Conservation (phyloP, 2,113 vertebrate genomes). For the Scophthalmus maximus region DNA sequence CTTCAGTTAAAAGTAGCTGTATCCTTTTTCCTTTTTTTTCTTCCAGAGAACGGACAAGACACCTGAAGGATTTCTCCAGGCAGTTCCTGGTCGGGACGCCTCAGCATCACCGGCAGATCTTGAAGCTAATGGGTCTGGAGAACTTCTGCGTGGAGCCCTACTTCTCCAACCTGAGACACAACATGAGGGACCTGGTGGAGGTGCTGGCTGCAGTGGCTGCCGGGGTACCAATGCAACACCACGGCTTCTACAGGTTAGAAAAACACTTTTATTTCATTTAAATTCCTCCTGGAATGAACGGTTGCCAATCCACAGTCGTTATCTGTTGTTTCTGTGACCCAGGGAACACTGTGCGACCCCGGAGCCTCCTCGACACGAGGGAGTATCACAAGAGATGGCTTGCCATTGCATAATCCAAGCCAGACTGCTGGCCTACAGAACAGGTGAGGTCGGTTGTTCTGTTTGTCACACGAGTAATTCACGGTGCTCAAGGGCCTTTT, state of each 20-base stretch:
- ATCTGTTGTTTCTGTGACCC: not conserved
- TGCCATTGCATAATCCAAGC: slow-evolving; percentile 94
- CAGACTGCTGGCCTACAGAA: slow-evolving; percentile 89
- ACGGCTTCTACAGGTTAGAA: slow-evolving; percentile 84
- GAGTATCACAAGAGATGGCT: slow-evolving; percentile 87
- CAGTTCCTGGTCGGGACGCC: slow-evolving; percentile 86
- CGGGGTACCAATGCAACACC: slow-evolving; percentile 84
- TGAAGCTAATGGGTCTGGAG: slow-evolving; percentile 89
- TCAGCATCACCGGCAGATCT: slow-evolving; percentile 84
- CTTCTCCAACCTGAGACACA: slow-evolving; percentile 90
- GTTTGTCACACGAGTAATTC: no score
- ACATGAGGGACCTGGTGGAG: slow-evolving; percentile 91
- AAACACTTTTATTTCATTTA: no score
- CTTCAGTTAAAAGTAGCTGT: no score
- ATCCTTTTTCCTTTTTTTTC: slow-evolving; percentile 37
- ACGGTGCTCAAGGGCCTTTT: no score
- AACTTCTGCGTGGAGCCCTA: slow-evolving; percentile 91
- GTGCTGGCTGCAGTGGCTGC: slow-evolving; percentile 89
- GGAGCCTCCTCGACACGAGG: slow-evolving; percentile 39
- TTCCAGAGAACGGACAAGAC: slow-evolving; percentile 82
- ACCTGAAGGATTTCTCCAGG: slow-evolving; percentile 85
- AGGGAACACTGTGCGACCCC: slow-evolving; percentile 35
- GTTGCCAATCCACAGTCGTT: no score
- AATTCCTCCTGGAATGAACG: not conserved
- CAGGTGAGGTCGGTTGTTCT: slow-evolving; percentile 80